A percentile compares a stretch with the other conserved stretches of the same genome.
Conservation (phyloP, 2,113 vertebrate species). For the Lanius collurio region DNA sequence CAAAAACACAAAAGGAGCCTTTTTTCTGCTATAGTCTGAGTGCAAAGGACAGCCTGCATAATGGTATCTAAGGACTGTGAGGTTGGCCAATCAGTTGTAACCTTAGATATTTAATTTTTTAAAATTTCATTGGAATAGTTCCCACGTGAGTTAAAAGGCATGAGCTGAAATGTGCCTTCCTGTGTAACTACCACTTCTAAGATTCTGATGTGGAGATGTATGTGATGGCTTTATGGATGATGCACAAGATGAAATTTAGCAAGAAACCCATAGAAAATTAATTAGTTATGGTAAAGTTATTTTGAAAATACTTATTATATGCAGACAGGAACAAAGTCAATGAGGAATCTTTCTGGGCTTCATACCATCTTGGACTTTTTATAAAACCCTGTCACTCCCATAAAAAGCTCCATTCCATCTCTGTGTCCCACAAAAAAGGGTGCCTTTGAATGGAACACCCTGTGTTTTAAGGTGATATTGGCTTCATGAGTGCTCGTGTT, state of each 20-base stretch:
- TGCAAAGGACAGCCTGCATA: not conserved
- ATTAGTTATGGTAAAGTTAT: not conserved
- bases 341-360: not conserved
- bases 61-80: not conserved
- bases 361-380: not conserved
- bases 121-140: not conserved
- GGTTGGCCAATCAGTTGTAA: not conserved
- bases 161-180: not conserved
- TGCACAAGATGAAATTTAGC: not conserved
- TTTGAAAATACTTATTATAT: not conserved
- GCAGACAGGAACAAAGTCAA: not conserved
- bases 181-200: not conserved
- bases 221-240: not conserved
- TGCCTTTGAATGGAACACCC: not conserved
- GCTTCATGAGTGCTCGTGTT: not conserved
- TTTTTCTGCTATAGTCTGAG: not conserved
- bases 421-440: not conserved
- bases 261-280: no score
- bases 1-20: not conserved
- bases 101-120: not conserved
- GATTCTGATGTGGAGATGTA: not conserved
- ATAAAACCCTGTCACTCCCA: not conserved
- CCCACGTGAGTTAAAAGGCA: not conserved
- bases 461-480: not conserved
- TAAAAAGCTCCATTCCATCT: not conserved